Percentiles rank a stretch among this genome's conserved stretches.
Conservation (phyloP, 2,888 invertebrate genomes). For the Euproctis similis region DNA sequence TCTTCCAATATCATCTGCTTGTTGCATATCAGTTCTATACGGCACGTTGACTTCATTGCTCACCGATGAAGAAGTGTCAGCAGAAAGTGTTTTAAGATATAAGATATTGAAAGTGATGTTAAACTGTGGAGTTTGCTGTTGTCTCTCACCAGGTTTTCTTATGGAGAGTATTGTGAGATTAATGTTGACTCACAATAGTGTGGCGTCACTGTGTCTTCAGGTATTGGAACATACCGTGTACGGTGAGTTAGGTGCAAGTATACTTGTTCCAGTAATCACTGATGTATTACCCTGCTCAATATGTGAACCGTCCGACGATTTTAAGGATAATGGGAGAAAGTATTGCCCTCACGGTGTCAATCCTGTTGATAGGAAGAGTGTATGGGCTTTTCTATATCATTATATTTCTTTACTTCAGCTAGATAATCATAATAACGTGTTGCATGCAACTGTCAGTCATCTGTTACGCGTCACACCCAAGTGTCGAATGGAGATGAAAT, state of each 20-base stretch:
- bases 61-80: slow-evolving; percentile 56
- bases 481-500: slow-evolving; percentile 70
- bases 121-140: slow-evolving; percentile 78
- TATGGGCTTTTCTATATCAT: slow-evolving; percentile 76
- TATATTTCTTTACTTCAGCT: slow-evolving; percentile 75
- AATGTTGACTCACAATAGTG: slow-evolving; percentile 52
- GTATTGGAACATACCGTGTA: slow-evolving; percentile 77
- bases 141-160: slow-evolving; percentile 72
- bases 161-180: slow-evolving; percentile 68
- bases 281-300: slow-evolving; percentile 63
- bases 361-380: slow-evolving; percentile 48
- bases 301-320: slow-evolving; percentile 52
- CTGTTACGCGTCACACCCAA: slow-evolving; percentile 74
- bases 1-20: slow-evolving; percentile 57
- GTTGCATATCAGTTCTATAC: slow-evolving; percentile 75
- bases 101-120: slow-evolving; percentile 74
- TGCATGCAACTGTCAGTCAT: slow-evolving; percentile 76
- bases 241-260: slow-evolving; percentile 73
- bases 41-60: slow-evolving; percentile 67
- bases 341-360: slow-evolving; percentile 45
- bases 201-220: slow-evolving; percentile 59
- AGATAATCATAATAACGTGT: slow-evolving; percentile 67
- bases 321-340: slow-evolving; percentile 34
- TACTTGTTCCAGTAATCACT: slow-evolving; percentile 40
- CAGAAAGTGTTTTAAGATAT: slow-evolving; percentile 48